Percentiles rank a stretch among this genome's conserved stretches.
Conservation (phyloP, 2,797 vertebrate genomes). For the Sebastes dallii region DNA sequence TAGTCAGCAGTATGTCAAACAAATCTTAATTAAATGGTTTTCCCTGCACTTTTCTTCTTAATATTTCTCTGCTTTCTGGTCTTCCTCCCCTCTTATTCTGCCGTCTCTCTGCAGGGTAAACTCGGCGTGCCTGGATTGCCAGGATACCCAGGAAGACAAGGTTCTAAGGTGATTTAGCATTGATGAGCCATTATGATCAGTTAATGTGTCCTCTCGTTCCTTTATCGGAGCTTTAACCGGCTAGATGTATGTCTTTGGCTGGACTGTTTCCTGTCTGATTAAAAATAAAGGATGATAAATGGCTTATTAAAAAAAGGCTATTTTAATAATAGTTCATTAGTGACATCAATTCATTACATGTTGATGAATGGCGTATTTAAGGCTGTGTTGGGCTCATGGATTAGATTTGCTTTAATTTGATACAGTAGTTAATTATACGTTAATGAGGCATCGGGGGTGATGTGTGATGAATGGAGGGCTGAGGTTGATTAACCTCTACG, state of each 20-base stretch:
- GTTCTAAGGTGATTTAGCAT: conserved; percentile 87
- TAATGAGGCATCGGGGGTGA: conserved; percentile 77
- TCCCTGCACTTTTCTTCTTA: background rate
- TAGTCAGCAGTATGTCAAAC: conserved; percentile 26
- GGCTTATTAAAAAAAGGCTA: conserved; percentile 69
- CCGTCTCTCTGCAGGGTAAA: conserved; percentile 83
- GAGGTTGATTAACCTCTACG: conserved; percentile 76
- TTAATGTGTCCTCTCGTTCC: conserved; percentile 37
- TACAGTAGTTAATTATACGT: conserved; percentile 81
- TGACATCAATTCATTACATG: conserved; percentile 77
- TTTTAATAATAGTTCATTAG: conserved; percentile 83
- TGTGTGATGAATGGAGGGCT: conserved; percentile 71
- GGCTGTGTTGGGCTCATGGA: conserved; percentile 70
- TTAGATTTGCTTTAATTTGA: conserved; percentile 79
- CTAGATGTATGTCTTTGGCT: conserved; percentile 50
- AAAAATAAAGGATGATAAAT: conserved; percentile 79
- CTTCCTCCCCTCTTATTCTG: background rate
- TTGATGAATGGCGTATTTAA: conserved; percentile 82
- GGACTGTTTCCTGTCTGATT: conserved; percentile 69
- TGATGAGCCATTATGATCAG: conserved; percentile 41
- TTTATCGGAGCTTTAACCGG: conserved; percentile 38
- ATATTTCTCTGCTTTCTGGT: conserved; percentile 9
- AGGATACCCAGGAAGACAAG: conserved; percentile 92
- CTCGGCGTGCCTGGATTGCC: conserved; percentile 93
- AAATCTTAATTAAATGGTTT: conserved; percentile 14